A percentile compares a stretch with the other conserved stretches of the same genome.
Evolutionary conservation across 2,888 invertebrate genomes (phyloP).

Genomic region (Lithophane socia): DNA sequence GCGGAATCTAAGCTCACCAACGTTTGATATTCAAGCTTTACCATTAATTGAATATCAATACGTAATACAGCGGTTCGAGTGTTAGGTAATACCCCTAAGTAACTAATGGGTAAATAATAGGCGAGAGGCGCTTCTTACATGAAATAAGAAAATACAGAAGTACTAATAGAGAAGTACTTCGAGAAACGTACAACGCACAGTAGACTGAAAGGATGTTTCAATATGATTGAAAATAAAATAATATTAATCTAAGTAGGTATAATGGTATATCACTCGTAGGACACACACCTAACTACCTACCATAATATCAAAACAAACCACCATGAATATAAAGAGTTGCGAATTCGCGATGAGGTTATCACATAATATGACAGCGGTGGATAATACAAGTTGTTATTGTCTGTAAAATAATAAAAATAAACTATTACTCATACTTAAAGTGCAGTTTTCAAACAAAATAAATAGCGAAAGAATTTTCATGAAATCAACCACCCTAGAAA

Average conservation of each 20-base stretch:
- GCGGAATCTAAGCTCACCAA: conserved; percentile 17
- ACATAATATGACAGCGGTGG: neutral
- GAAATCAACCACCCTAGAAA: too few species aligned
- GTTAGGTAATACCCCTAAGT: conserved; percentile 70
- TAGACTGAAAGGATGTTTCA: neutral
- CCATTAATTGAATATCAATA: conserved; percentile 68
- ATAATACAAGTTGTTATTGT: neutral
- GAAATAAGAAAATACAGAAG: conserved; percentile 31
- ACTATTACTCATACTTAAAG: neutral
- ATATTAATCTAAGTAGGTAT: neutral
- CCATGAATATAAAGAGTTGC: neutral
- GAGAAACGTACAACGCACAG: neutral
- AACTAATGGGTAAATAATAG: conserved; percentile 74
- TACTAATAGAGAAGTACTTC: neutral
- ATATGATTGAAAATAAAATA: neutral
- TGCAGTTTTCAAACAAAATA: neutral
- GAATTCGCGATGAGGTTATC: neutral
- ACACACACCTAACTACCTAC: neutral
- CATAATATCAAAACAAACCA: neutral
- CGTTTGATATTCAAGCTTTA: conserved; percentile 55
- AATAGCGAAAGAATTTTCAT: neutral
- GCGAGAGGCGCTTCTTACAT: conserved; percentile 41
- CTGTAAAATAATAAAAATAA: neutral
- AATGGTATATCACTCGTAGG: too few species aligned
- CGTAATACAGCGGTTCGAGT: conserved; percentile 66